phyloP scores from a whole-genome alignment of 1,140 invertebrate genomes.

The Artemia franciscana region DNA sequence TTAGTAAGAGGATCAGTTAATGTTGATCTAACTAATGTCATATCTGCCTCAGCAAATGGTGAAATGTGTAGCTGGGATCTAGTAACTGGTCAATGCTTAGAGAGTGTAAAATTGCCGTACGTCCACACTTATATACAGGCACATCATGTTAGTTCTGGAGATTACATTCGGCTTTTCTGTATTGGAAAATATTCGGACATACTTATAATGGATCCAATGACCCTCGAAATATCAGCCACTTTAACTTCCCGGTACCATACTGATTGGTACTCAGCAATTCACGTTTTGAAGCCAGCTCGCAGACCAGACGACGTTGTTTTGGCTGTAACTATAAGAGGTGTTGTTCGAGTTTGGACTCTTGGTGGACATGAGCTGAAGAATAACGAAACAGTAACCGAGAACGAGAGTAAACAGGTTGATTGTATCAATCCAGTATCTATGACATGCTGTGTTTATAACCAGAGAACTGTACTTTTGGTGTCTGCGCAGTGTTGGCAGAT shows the following conservation, averaged over 20 bases:
- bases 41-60: slow-evolving; percentile 86
- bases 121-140: slow-evolving; percentile 83
- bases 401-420: slow-evolving; percentile 90
- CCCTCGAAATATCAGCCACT: slow-evolving; percentile 70
- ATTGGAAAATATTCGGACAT: slow-evolving; percentile 96
- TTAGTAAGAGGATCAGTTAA: slow-evolving; percentile 41
- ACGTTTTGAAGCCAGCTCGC: slow-evolving; percentile 66
- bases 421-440: slow-evolving; percentile 79
- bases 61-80: slow-evolving; percentile 98
- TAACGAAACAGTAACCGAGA: slow-evolving; percentile 65
- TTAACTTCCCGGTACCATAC: slow-evolving; percentile 86
- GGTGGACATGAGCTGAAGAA: slow-evolving; percentile 60
- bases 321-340: slow-evolving; percentile 83
- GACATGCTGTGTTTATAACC: slow-evolving; percentile 82
- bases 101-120: slow-evolving; percentile 63
- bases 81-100: slow-evolving; percentile 82
- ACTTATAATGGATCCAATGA: slow-evolving; percentile 77
- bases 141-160: slow-evolving; percentile 52
- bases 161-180: slow-evolving; percentile 63
- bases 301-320: slow-evolving; percentile 85
- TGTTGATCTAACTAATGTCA: slow-evolving; percentile 64
- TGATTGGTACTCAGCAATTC: slow-evolving; percentile 92
- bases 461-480: slow-evolving; percentile 84
- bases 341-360: slow-evolving; percentile 93
- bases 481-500: slow-evolving; percentile 95